These are phyloP conservation scores for Sylvilagus floridanus DNA, from an alignment of 2,797 vertebrate species.

Conservation along the genomic window DNA sequence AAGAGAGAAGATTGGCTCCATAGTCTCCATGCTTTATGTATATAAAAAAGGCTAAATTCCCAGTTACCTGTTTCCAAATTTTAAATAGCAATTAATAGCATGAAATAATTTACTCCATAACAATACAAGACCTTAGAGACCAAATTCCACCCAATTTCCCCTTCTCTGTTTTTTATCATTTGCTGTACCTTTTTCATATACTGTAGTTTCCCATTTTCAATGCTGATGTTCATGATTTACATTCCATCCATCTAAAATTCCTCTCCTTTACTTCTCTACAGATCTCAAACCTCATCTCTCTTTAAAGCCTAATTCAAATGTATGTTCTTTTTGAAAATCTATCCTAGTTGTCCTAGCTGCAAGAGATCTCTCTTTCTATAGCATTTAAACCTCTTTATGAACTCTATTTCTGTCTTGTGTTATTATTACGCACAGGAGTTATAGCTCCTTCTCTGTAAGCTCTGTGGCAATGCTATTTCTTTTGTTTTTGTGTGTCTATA, in stretches of 20 bases:
- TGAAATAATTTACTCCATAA: background rate
- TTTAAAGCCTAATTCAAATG: background rate
- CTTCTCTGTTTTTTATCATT: background rate
- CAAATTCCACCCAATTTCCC: background rate
- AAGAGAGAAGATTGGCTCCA: background rate
- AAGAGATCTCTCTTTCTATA: background rate
- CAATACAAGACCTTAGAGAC: background rate
- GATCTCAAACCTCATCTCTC: background rate
- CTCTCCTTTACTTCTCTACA: background rate
- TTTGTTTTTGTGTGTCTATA: background rate
- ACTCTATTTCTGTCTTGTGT: background rate
- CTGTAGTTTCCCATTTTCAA: background rate
- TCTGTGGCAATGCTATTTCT: background rate
- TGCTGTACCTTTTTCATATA: background rate
- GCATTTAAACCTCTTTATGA: background rate
- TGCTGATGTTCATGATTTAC: background rate
- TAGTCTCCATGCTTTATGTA: background rate
- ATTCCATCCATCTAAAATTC: background rate
- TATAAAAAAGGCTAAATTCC: background rate
- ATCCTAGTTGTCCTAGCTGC: background rate
- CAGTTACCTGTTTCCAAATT: slow-evolving; percentile 15
- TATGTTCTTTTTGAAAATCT: background rate
- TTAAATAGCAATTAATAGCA: slow-evolving; percentile 16
- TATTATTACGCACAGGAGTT: background rate
- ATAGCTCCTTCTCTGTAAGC: background rate